Base-by-base conservation (phyloP, 2,797 vertebrate genomes). In the Adelosebastes latens region DNA sequence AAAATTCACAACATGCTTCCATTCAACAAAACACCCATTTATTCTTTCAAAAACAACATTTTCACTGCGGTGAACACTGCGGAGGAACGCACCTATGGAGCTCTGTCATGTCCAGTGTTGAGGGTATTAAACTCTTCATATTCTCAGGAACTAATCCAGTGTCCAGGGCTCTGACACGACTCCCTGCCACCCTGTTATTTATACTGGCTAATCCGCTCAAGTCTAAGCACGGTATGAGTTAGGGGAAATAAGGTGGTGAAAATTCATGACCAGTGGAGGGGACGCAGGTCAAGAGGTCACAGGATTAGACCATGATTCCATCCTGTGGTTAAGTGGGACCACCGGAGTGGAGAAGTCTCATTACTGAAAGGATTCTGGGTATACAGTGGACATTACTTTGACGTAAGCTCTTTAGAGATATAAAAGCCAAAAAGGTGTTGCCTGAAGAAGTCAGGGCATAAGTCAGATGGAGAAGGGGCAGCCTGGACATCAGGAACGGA, bases 131-230 rank as follows among this genome's bases (percentile, higher is more conserved):
- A 34, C 27, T 1, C 31, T 32, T 34, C 29, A 12, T n/a, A 32
- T 31, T 20, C 27, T 61, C 59, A 61, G 18, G 59, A 32, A 32
- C 29, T 61, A 61, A 61, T 61, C 59, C 18, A 9, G 58, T 18
- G 16, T 71, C n/a, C 56, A 75, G 24, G 36, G 12, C 75, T 59
- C 36, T 76, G 71, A 61, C 65, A 71, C 8, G 4, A 36, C 68
- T 64, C 81, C 82, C 70, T 29, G 14, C 39, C 27, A 42, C 24
- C 2, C 24, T 73, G 87, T 92, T 91, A 90, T 94, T 92, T 92
- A 88, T 86, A 89, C 84, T 8, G 29, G 55, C 58, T 93, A 93
- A 94, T 90, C 84, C 14, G 86, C 73, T 94, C 79, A 89, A 63
- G 71, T 27, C 53, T 61, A 34, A 56, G 25, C 24, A 22, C 64